These are phyloP conservation scores for Pseudomyrmex flavicornis DNA, from an alignment of 1,140 invertebrate species.

Conservation along the genomic window DNA sequence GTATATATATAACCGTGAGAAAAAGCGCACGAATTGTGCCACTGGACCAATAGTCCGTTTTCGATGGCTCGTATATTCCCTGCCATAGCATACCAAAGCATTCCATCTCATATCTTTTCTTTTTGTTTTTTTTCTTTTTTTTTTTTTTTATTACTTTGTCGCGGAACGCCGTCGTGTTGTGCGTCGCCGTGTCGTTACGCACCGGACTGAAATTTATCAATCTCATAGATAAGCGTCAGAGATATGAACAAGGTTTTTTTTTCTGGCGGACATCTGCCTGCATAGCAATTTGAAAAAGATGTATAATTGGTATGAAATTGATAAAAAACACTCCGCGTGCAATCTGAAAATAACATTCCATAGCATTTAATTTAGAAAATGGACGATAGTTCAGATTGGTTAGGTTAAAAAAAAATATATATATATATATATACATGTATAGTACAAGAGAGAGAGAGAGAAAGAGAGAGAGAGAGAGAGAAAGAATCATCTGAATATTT, in stretches of 20 bases:
- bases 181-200: slow-evolving; percentile 35
- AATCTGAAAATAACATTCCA: slow-evolving; percentile 15
- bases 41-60: slow-evolving; percentile 69
- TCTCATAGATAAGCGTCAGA: slow-evolving; percentile 38
- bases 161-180: slow-evolving; percentile 9
- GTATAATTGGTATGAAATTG: not conserved
- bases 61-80: slow-evolving; percentile 39
- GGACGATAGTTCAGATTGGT: not conserved
- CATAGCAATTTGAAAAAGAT: slow-evolving; percentile 35
- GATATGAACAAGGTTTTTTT: slow-evolving; percentile 17
- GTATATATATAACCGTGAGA: slow-evolving; percentile 56
- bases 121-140: not conserved
- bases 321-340: not conserved
- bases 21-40: slow-evolving; percentile 71
- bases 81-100: not conserved
- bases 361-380: slow-evolving; percentile 45
- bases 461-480: no score
- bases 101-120: not conserved
- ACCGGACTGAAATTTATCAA: slow-evolving; percentile 42
- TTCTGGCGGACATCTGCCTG: not conserved
- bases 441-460: no score
- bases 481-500: slow-evolving; percentile 1
- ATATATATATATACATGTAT: no score
- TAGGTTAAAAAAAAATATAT: not conserved
- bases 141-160: slow-evolving; percentile 14